A percentile compares a stretch with the other conserved stretches of the same genome.
phyloP scores from a whole-genome alignment of 2,797 vertebrate species.

The Alcedo quadribrachys region DNA sequence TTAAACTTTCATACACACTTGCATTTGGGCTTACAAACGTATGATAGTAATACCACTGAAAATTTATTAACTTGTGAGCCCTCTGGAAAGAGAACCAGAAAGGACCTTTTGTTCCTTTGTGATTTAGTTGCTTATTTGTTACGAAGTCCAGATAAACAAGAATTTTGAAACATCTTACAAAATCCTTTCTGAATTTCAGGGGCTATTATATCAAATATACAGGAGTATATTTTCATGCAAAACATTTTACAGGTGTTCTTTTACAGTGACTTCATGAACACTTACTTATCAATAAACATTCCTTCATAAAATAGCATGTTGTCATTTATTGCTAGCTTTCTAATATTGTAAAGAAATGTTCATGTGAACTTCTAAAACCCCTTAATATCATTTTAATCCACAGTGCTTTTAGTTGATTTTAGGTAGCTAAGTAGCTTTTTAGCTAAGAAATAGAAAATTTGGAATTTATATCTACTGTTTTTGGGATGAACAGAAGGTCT shows the following conservation, averaged over 20 bases:
- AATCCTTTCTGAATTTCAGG: not conserved
- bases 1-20: not conserved
- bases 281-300: not conserved
- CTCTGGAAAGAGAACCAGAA: not conserved
- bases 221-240: not conserved
- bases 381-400: not conserved
- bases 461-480: not conserved
- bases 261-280: not conserved
- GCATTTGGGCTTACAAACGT: rapidly evolving
- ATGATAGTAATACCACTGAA: rapidly evolving
- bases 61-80: not conserved
- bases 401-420: not conserved
- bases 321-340: not conserved
- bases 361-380: not conserved
- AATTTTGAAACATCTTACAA: not conserved
- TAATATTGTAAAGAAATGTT: not conserved
- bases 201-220: not conserved
- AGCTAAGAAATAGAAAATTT: not conserved
- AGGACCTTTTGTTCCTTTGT: not conserved
- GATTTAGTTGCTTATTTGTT: not conserved
- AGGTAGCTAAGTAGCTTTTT: not conserved
- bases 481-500: not conserved
- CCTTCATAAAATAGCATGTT: not conserved
- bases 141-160: not conserved
- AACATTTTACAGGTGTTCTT: rapidly evolving